Evolutionary conservation across 2,888 invertebrate genomes (phyloP).

Genomic region (Uropetala carovei): DNA sequence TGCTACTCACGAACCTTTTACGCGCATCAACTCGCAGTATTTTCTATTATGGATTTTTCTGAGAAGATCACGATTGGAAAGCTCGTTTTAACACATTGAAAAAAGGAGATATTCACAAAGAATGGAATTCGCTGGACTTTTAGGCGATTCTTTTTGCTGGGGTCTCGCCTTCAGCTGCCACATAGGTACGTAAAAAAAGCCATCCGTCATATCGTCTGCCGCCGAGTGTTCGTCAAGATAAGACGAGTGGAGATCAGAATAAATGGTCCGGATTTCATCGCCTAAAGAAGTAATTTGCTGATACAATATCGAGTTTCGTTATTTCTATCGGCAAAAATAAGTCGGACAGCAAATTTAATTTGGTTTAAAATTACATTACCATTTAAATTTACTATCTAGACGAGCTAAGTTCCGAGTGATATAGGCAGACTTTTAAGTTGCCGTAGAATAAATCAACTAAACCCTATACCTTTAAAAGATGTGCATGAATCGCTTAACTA

Average conservation of each 20-base stretch:
- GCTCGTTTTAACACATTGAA: neutral
- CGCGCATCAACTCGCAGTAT: neutral
- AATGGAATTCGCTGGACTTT: neutral
- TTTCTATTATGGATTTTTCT: conserved; percentile 12
- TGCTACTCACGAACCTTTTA: neutral
- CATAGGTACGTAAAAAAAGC: conserved; percentile 49
- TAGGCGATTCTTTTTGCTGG: neutral
- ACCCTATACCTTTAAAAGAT: too few relatives aligned
- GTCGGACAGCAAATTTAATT: too few relatives aligned
- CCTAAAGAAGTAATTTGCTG: neutral
- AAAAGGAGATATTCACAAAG: neutral
- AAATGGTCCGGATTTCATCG: neutral
- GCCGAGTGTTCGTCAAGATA: neutral
- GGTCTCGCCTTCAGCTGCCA: conserved; percentile 39
- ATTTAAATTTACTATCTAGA: too few relatives aligned
- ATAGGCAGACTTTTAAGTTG: too few relatives aligned
- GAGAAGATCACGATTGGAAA: conserved; percentile 4
- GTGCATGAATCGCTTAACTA: too few relatives aligned
- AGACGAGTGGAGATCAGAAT: neutral
- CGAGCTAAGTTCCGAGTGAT: too few relatives aligned
- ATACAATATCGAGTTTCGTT: too few relatives aligned
- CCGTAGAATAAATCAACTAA: too few relatives aligned
- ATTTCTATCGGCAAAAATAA: too few relatives aligned
- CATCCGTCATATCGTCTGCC: conserved; percentile 31
- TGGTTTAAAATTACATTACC: too few relatives aligned